phyloP scores from a whole-genome alignment of 37 sponge, comb jelly and placozoan genomes.

The Eunapius fragilis region DNA sequence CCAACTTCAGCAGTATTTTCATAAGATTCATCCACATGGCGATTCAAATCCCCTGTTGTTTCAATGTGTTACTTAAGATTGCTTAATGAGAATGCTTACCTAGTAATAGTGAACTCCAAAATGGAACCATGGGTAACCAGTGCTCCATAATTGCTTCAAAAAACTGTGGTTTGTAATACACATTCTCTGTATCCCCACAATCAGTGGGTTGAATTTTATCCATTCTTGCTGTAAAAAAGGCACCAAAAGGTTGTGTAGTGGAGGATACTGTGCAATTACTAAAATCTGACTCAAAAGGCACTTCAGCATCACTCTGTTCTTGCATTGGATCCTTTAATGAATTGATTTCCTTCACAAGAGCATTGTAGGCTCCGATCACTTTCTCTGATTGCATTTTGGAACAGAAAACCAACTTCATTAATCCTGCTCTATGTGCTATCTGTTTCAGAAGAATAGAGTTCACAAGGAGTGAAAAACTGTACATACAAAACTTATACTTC shows the following conservation, averaged over 20 bases:
- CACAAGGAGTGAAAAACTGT: conserved; percentile 15
- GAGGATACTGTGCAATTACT: not conserved
- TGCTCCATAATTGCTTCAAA: too few species aligned
- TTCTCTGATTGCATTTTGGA: not conserved
- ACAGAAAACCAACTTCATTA: not conserved
- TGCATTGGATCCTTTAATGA: not conserved
- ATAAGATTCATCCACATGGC: not conserved
- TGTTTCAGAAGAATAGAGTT: not conserved
- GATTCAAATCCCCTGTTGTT: not conserved
- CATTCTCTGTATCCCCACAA: not conserved
- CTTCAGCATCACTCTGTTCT: not conserved
- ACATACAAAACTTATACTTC: conserved; percentile 10
- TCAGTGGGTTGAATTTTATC: not conserved
- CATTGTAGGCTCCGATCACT: not conserved
- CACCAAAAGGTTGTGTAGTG: not conserved
- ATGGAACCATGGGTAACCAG: too few species aligned
- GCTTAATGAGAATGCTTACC: not conserved
- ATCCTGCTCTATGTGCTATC: not conserved
- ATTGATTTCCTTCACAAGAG: not conserved
- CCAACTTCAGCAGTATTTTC: not conserved
- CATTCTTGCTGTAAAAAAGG: not conserved
- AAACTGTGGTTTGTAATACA: not conserved
- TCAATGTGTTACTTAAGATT: not conserved
- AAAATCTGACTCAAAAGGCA: not conserved
- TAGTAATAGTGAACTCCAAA: not conserved